These are phyloP conservation scores for Perca flavescens DNA, from an alignment of 2,113 vertebrate genomes.

Conservation along the genomic window DNA sequence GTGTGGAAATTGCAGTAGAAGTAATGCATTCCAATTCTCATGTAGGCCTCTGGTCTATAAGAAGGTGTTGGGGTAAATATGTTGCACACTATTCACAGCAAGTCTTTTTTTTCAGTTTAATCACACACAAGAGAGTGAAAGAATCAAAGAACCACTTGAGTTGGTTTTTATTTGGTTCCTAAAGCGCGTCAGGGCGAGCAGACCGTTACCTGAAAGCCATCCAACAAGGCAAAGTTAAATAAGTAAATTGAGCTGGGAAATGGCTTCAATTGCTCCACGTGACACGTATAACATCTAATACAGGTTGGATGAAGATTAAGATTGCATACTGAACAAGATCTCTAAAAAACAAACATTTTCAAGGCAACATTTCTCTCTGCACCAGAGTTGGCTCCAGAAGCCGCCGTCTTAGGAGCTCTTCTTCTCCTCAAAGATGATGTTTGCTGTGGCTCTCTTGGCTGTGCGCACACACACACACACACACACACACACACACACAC, in stretches of 20 bases:
- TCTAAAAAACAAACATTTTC: slow-evolving; percentile 53
- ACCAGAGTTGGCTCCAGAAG: slow-evolving; percentile 72
- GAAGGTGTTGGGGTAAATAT: neutral
- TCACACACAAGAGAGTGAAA: neutral
- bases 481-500: slow-evolving; percentile 14
- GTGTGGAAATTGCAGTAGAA: no score
- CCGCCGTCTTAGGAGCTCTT: slow-evolving; percentile 87
- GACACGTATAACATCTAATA: slow-evolving; percentile 27
- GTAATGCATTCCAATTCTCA: no score
- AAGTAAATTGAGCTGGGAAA: slow-evolving; percentile 18
- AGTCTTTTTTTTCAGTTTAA: neutral
- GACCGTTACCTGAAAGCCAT: slow-evolving; percentile 15
- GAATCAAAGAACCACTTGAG: neutral
- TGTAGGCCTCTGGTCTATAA: neutral
- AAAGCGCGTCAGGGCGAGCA: slow-evolving; percentile 36
- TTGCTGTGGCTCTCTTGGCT: slow-evolving; percentile 96
- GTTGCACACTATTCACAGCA: neutral
- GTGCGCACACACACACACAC: slow-evolving; percentile 24
- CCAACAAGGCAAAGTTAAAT: slow-evolving; percentile 51
- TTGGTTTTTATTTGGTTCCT: slow-evolving; percentile 64
- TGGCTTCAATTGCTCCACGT: slow-evolving; percentile 29
- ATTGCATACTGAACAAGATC: slow-evolving; percentile 45
- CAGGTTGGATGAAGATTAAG: slow-evolving; percentile 38
- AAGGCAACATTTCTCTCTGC: slow-evolving; percentile 79
- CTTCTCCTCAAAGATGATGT: slow-evolving; percentile 96